Evolutionary conservation across 1,140 invertebrate genomes (phyloP).

Genomic region (Episyrphus balteatus): DNA sequence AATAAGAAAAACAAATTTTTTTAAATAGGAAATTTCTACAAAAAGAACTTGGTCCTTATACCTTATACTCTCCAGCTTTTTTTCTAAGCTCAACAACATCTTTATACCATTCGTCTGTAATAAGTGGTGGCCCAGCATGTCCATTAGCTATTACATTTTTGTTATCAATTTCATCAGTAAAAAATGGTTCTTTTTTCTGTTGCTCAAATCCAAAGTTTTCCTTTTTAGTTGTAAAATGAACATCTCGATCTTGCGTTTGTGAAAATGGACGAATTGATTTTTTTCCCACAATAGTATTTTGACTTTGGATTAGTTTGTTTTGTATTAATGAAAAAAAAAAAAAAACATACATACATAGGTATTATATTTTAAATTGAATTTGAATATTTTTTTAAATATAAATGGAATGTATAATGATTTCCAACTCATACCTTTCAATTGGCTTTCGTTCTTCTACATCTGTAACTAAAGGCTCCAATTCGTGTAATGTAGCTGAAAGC

Average conservation of each 20-base stretch:
- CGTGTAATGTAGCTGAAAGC: constrained; percentile 39
- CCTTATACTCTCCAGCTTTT: constrained; percentile 86
- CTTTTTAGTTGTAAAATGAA: constrained; percentile 33
- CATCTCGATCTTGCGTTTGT: constrained; percentile 48
- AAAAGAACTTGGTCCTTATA: constrained; percentile 35
- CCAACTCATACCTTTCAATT: constrained; percentile 31
- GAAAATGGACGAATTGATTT: constrained; percentile 41
- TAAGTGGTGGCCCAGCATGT: constrained; percentile 13
- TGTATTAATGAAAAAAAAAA: not conserved
- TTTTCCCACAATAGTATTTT: constrained; percentile 36
- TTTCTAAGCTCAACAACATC: constrained; percentile 79
- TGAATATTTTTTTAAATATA: not conserved
- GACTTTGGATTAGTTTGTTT: not conserved
- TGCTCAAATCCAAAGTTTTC: constrained; percentile 34
- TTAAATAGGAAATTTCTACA: not conserved
- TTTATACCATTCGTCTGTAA: constrained; percentile 60
- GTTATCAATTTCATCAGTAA: not conserved
- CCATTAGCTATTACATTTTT: too few species aligned
- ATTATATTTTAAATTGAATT: not conserved
- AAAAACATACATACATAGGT: not conserved
- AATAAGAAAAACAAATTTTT: constrained; percentile 16
- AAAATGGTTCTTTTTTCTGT: not conserved
- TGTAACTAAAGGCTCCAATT: constrained; percentile 68
- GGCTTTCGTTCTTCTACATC: constrained; percentile 45
- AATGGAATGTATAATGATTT: not conserved